Evolutionary conservation across 2,113 vertebrate species (phyloP).

Genomic region (Dicentrarchus labrax): DNA sequence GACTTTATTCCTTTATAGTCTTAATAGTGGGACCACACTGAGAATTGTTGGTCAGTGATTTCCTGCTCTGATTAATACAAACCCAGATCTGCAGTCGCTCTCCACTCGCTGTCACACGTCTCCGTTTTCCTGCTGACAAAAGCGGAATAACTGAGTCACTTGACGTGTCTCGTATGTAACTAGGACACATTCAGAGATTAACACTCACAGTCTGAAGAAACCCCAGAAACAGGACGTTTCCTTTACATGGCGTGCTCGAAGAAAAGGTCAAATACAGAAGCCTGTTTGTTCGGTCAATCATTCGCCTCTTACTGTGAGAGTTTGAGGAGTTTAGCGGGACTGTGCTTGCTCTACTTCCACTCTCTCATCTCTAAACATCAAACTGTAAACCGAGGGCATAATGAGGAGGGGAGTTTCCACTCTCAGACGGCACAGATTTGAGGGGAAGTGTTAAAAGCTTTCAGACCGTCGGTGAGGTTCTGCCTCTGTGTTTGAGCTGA

Average conservation of each 20-base stretch:
- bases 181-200: conserved; percentile 15
- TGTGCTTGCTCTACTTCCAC: neutral
- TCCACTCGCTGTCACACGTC: neutral
- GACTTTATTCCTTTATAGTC: too few relatives aligned
- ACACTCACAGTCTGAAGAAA: neutral
- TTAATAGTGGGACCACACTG: too few relatives aligned
- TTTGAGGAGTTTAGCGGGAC: neutral
- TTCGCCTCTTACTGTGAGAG: neutral
- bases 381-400: neutral
- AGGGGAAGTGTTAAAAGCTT: conserved; percentile 58
- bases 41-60: too few relatives aligned
- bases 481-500: conserved; percentile 39
- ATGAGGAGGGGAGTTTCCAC: conserved; percentile 38
- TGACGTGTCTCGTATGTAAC: neutral
- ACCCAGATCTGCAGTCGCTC: neutral
- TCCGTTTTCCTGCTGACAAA: conserved; percentile 25
- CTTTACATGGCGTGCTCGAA: neutral
- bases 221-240: conserved; percentile 1
- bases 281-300: conserved; percentile 15
- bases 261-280: neutral
- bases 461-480: conserved; percentile 64
- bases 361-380: conserved; percentile 3
- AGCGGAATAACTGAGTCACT: conserved; percentile 31
- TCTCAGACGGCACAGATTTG: neutral
- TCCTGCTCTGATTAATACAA: too few relatives aligned